A percentile compares a stretch with the other conserved stretches of the same genome.
Evolutionary conservation across 2,797 vertebrate genomes (phyloP).

Genomic region (Acropternis orthonyx): DNA sequence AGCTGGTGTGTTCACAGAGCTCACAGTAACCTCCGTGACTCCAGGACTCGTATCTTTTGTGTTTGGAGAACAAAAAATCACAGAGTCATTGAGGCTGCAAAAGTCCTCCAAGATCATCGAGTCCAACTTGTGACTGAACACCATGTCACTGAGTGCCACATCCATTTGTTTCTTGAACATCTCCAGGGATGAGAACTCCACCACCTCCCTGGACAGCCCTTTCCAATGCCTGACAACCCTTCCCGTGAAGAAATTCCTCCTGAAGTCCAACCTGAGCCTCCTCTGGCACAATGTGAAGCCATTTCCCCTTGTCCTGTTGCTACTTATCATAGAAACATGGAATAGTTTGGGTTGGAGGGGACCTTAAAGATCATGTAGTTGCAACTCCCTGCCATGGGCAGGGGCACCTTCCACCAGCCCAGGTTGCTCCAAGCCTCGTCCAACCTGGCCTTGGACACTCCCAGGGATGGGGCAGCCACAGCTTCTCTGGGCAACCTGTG

Average conservation of each 20-base stretch:
- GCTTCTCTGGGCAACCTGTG: not conserved
- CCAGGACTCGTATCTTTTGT: accelerated
- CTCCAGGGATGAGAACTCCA: not conserved
- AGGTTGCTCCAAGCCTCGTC: not conserved
- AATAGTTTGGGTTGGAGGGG: not conserved
- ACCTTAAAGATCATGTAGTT: not conserved
- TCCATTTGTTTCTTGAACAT: not conserved
- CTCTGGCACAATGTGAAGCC: not conserved
- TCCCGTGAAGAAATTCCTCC: not conserved
- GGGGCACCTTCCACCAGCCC: not conserved
- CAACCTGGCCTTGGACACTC: not conserved
- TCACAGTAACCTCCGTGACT: accelerated
- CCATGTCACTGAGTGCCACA: not conserved
- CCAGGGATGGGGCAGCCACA: not conserved
- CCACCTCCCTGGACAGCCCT: not conserved
- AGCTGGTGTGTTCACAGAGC: not conserved
- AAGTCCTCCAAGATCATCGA: accelerated
- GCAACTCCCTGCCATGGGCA: not conserved
- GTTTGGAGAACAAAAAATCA: not conserved
- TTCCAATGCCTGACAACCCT: not conserved
- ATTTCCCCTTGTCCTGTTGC: not conserved
- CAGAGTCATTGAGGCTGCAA: not conserved
- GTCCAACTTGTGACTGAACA: accelerated
- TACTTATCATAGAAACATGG: not conserved
- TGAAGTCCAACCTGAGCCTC: not conserved